Percentiles rank a stretch among this genome's conserved stretches.
phyloP scores from a whole-genome alignment of 2,113 vertebrate species.

The Chaenogobius annularis region DNA sequence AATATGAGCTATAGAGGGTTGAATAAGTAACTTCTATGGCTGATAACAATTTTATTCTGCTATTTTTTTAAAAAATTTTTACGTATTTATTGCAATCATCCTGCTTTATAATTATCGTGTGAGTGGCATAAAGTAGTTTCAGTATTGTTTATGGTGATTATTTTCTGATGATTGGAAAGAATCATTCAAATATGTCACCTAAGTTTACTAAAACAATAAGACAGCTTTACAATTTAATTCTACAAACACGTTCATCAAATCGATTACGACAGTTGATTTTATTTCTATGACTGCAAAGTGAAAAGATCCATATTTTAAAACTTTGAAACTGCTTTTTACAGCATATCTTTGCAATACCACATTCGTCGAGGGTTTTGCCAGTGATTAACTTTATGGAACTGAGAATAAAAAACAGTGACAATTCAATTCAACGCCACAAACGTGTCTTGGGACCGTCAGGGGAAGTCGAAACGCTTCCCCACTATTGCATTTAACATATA shows the following conservation, averaged over 20 bases:
- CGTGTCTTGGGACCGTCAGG: background rate
- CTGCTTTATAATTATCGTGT: too few relatives aligned
- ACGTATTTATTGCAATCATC: too few relatives aligned
- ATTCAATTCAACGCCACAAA: background rate
- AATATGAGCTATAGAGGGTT: too few relatives aligned
- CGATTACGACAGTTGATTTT: background rate
- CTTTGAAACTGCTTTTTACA: background rate
- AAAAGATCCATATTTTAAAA: background rate
- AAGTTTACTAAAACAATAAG: background rate
- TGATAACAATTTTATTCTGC: too few relatives aligned
- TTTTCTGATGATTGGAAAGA: too few relatives aligned
- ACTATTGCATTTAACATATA: background rate
- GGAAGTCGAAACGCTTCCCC: background rate
- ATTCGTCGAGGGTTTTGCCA: background rate
- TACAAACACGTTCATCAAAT: background rate
- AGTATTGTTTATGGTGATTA: too few relatives aligned
- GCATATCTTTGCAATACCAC: background rate
- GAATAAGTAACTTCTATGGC: too few relatives aligned
- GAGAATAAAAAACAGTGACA: background rate
- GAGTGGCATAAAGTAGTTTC: too few relatives aligned
- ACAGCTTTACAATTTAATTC: background rate
- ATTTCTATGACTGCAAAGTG: background rate
- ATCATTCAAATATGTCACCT: too few relatives aligned
- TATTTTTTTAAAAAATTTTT: too few relatives aligned
- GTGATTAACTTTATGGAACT: background rate